phyloP scores from a whole-genome alignment of 2,797 vertebrate genomes.

The Gallirallus australis region DNA sequence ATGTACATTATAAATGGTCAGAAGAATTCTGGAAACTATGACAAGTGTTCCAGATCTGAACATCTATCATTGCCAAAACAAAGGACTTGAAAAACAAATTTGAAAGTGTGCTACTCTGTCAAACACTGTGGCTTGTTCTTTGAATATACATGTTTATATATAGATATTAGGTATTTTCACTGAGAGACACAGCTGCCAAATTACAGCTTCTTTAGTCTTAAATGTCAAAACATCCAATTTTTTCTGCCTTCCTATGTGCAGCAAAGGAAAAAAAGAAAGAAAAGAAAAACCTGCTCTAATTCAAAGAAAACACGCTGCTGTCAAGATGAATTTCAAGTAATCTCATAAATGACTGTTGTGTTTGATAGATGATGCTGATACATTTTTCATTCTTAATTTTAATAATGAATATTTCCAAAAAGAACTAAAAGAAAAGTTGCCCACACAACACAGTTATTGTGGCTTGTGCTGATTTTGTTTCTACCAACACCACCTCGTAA shows the following conservation, averaged over 20 bases:
- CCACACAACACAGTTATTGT: background rate
- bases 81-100: slow-evolving; percentile 20
- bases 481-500: background rate
- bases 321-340: slow-evolving; percentile 2
- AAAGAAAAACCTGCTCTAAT: background rate
- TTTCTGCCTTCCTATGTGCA: background rate
- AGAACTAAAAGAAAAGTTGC: background rate
- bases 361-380: background rate
- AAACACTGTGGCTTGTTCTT: slow-evolving; percentile 4
- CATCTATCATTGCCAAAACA: slow-evolving; percentile 49
- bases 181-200: slow-evolving; percentile 39
- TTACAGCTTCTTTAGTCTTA: slow-evolving; percentile 36
- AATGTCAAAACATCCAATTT: slow-evolving; percentile 45
- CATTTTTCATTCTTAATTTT: slow-evolving; percentile 23
- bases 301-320: slow-evolving; percentile 12
- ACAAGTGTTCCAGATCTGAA: slow-evolving; percentile 42
- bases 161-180: slow-evolving; percentile 43
- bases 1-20: slow-evolving; percentile 48
- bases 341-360: background rate
- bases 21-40: slow-evolving; percentile 35
- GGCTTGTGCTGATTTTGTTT: background rate
- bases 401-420: slow-evolving; percentile 15
- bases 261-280: background rate
- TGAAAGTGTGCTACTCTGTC: slow-evolving; percentile 17
- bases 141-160: slow-evolving; percentile 29